Base-by-base conservation (phyloP, 92 coral and sea anemone species). In the Micromussa lordhowensis region DNA sequence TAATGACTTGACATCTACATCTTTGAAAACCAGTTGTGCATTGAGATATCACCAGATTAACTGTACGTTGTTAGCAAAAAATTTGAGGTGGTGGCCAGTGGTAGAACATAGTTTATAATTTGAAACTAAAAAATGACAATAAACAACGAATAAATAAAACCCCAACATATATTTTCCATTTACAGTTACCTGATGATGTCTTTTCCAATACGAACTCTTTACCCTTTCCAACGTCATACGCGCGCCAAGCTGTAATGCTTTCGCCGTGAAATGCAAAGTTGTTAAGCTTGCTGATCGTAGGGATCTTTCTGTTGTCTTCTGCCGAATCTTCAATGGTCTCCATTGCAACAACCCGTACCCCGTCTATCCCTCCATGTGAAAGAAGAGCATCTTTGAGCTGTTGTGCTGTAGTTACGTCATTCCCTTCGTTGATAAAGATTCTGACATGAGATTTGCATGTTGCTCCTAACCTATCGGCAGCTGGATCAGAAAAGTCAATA, bases 401-500 rank as follows among this genome's bases (percentile, higher is more conserved):
- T 3, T 59, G 34, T 28, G 87, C 86, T 18, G 86, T 80, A 5
- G 80, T 49, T 6, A 91, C 72, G 26, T 91, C 82, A 75, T 88
- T 75, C 18, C 84, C 84, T 54, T 88, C 79, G 28, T 83, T 83
- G 0, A 88, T 74, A 48, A 58, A 82, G 48, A 36, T 21, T 5
- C 88, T 51, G 29, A 76, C 57, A 74, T 88, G 83, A 26, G 59
- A 30, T 66, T 88, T 88, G 63, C 81, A 73, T 7, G 86, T 88
- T 68, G 86, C 86, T 21, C 86, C 91, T 7, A 81, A 81, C 34
- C 91, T 55, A 75, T 88, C 91, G 1, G 87, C 91, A 19, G 87
- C 91, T 36, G 91, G 91, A n/a, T 88, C 90, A 69, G 85, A 77
- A 81, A 87, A 87, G 69, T 87, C 91, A 74, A 88, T 63, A 61